A percentile compares a stretch with the other conserved stretches of the same genome.
phyloP scores from a whole-genome alignment of 2,888 invertebrate species.

The Apamea sordens region DNA sequence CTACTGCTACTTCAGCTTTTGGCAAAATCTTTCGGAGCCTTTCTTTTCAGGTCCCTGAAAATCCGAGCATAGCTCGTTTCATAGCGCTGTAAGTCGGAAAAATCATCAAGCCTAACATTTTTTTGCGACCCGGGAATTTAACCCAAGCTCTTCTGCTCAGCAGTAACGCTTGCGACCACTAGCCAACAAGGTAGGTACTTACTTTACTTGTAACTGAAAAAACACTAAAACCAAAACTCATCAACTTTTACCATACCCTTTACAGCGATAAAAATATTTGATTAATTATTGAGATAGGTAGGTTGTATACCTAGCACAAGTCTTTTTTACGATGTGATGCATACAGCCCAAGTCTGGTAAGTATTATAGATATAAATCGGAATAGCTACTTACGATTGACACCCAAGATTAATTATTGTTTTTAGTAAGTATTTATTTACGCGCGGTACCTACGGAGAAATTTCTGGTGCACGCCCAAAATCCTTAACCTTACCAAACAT shows the following conservation, averaged over 20 bases:
- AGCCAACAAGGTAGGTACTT: background rate
- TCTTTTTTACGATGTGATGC: background rate
- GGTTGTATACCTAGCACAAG: background rate
- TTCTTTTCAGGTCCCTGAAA: too few species aligned
- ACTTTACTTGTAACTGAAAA: background rate
- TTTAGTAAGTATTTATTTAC: background rate
- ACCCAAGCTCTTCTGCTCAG: background rate
- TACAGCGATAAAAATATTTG: background rate
- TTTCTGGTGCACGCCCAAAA: too few species aligned
- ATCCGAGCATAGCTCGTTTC: too few species aligned
- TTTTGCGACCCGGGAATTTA: too few species aligned
- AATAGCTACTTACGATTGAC: constrained; percentile 8
- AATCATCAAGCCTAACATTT: too few species aligned
- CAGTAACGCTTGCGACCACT: background rate
- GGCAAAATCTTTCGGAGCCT: too few species aligned
- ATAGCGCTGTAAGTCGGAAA: too few species aligned
- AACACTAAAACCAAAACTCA: background rate
- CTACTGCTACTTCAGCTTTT: too few species aligned
- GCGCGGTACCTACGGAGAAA: too few species aligned
- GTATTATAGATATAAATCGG: constrained; percentile 4
- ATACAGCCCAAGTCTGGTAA: constrained; percentile 2
- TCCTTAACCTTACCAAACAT: too few species aligned
- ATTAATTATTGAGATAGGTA: constrained; percentile 9
- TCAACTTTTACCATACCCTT: background rate
- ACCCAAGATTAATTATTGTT: constrained; percentile 8